These are phyloP conservation scores for Cirrhinus molitorella DNA, from an alignment of 2,797 vertebrate species.

Conservation along the genomic window DNA sequence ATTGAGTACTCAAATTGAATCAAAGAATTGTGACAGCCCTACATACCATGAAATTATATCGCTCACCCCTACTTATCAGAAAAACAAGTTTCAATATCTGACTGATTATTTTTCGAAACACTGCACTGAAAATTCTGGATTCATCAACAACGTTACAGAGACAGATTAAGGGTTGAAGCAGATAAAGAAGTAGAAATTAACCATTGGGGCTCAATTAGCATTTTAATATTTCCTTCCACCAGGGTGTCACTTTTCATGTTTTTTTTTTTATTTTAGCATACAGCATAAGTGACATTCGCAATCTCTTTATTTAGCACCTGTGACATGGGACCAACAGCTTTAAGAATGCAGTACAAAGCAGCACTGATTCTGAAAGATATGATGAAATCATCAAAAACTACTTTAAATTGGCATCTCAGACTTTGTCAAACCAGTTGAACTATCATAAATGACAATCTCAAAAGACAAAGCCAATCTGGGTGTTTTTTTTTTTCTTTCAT, in stretches of 20 bases:
- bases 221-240: slow-evolving; percentile 76
- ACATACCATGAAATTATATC: no score
- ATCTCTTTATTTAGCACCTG: slow-evolving; percentile 70
- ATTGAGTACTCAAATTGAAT: no score
- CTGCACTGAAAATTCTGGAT: neutral
- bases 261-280: slow-evolving; percentile 57
- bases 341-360: neutral
- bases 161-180: slow-evolving; percentile 70
- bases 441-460: slow-evolving; percentile 12
- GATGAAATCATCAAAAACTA: neutral
- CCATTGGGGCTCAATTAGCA: slow-evolving; percentile 80
- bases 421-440: neutral
- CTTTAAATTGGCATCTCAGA: neutral
- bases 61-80: no score
- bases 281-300: slow-evolving; percentile 70
- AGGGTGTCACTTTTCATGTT: slow-evolving; percentile 70
- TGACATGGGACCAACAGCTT: slow-evolving; percentile 68
- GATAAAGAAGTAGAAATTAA: slow-evolving; percentile 76
- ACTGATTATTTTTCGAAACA: neutral
- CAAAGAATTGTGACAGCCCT: no score
- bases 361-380: slow-evolving; percentile 7
- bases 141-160: slow-evolving; percentile 2
- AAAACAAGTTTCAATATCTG: slow-evolving; percentile 48
- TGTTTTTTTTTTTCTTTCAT: no score
- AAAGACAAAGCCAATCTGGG: slow-evolving; percentile 11